Evolutionary conservation across 2,113 vertebrate genomes (phyloP).

Genomic region (Morphnarchus princeps): DNA sequence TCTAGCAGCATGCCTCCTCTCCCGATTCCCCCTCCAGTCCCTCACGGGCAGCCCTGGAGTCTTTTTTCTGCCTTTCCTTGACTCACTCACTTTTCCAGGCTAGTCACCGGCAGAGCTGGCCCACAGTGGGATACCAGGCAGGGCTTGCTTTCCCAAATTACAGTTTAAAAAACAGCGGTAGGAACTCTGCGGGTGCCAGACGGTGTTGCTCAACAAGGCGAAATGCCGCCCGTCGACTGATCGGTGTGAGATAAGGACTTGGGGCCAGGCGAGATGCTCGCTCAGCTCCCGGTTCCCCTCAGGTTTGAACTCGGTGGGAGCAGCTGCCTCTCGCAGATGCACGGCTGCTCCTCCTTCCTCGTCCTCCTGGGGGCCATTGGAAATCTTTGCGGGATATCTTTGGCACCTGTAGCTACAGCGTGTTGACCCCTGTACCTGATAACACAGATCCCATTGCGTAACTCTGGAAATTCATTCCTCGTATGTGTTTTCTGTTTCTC

Average conservation of each 20-base stretch:
- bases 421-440: background rate
- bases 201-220: background rate
- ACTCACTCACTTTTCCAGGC: background rate
- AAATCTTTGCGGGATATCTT: background rate
- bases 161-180: background rate
- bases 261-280: accelerated
- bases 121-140: background rate
- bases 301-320: background rate
- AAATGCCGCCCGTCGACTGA: accelerated
- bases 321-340: background rate
- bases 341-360: background rate
- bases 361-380: background rate
- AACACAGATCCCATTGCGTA: background rate
- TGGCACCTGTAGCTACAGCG: background rate
- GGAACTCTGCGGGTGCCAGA: background rate
- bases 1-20: background rate
- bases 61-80: background rate
- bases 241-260: background rate
- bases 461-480: background rate
- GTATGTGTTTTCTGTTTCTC: background rate
- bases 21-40: background rate
- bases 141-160: background rate
- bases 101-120: accelerated
- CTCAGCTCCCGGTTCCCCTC: background rate
- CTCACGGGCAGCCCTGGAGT: background rate